These are phyloP conservation scores for human (Homo sapiens) DNA, from an alignment of 2,113 vertebrate genomes.

Conservation along the genomic window GRCh38 chr6:152154001-152154500, in stretches of 20 bases:
- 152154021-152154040: background rate
- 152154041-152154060: background rate
- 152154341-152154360: background rate
- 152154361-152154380: background rate
- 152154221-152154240: background rate
- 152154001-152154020: background rate
- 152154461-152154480: too few species aligned
- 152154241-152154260: background rate
- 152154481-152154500: background rate
- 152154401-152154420: background rate
- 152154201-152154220: background rate
- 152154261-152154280: background rate
- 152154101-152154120: background rate
- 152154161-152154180: background rate
- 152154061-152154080: background rate
- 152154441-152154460: too few species aligned
- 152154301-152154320: background rate
- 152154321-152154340: background rate
- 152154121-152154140: background rate
- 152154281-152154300: background rate
- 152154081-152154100: background rate
- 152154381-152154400: background rate
- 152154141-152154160: background rate
- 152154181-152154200: conserved; percentile 26
- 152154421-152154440: background rate